phyloP scores from a whole-genome alignment of 2,113 vertebrate species.

The Cynocephalus volans region DNA sequence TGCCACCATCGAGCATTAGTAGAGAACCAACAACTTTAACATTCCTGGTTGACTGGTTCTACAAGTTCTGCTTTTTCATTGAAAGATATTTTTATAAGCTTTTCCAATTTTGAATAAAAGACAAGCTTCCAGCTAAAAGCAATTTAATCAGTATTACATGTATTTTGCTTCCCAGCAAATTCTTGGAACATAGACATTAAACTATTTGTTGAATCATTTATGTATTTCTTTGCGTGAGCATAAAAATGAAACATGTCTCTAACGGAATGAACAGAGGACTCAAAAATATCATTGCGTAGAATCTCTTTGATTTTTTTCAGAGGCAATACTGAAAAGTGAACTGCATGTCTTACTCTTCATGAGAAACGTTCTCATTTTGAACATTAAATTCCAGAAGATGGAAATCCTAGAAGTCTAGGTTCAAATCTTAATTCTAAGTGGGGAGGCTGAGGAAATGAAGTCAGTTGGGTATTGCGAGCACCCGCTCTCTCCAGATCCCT shows the following conservation, averaged over 20 bases:
- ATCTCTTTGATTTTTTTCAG: slow-evolving; percentile 52
- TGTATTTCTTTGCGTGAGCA: neutral
- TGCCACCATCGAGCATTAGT: neutral
- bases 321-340: slow-evolving; percentile 46
- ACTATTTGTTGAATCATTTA: slow-evolving; percentile 41
- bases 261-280: slow-evolving; percentile 45
- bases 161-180: slow-evolving; percentile 48
- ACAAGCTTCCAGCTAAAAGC: slow-evolving; percentile 8
- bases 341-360: neutral
- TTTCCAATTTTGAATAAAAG: slow-evolving; percentile 60
- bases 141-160: neutral
- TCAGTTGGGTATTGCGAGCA: neutral
- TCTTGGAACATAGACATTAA: slow-evolving; percentile 38
- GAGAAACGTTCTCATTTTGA: slow-evolving; percentile 2
- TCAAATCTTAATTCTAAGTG: slow-evolving; percentile 55
- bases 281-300: slow-evolving; percentile 35
- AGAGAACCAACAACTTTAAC: neutral
- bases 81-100: slow-evolving; percentile 47
- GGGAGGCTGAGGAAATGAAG: neutral
- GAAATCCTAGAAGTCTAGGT: neutral
- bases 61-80: slow-evolving; percentile 48
- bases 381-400: neutral
- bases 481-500: neutral
- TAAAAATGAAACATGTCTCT: slow-evolving; percentile 57
- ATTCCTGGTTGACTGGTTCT: neutral